These are phyloP conservation scores for Trigoniulus corallinus DNA, from an alignment of 1,140 invertebrate genomes.

Conservation along the genomic window DNA sequence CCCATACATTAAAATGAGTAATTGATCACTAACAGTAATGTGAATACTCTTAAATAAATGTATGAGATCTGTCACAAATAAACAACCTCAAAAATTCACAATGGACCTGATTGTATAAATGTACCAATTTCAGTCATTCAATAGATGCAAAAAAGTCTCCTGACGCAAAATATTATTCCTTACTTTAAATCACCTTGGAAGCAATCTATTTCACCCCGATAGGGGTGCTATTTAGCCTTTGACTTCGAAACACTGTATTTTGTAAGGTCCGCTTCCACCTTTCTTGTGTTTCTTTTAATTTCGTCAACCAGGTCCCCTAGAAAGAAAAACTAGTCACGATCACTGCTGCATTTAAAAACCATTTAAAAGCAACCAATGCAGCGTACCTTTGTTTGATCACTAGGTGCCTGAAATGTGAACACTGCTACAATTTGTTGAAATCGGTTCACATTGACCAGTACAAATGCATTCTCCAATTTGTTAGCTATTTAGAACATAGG, in stretches of 20 bases:
- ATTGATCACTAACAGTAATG: too few relatives aligned
- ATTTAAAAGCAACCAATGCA: neutral
- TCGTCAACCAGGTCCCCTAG: conserved; percentile 32
- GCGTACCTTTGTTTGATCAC: conserved; percentile 34
- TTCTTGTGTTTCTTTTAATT: conserved; percentile 35
- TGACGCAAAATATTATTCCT: too few relatives aligned
- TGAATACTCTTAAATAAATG: too few relatives aligned
- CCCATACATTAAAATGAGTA: too few relatives aligned
- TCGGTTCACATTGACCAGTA: conserved; percentile 38
- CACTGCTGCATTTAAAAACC: neutral
- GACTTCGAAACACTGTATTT: conserved; percentile 28
- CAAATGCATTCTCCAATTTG: conserved; percentile 37
- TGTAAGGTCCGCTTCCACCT: conserved; percentile 34
- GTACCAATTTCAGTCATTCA: too few relatives aligned
- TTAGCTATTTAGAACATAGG: conserved; percentile 22
- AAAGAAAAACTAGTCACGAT: conserved; percentile 11
- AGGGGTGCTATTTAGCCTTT: conserved; percentile 1
- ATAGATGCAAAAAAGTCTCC: too few relatives aligned
- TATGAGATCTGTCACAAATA: too few relatives aligned
- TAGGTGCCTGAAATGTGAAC: conserved; percentile 36
- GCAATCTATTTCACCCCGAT: neutral
- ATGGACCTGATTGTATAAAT: too few relatives aligned
- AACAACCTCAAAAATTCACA: too few relatives aligned
- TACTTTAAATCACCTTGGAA: too few relatives aligned
- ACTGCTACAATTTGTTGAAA: conserved; percentile 41